Evolutionary conservation across 2,888 invertebrate genomes (phyloP), one percentile per base, ranked within the genome.

Genomic region (Lithophane semibrunnea): DNA sequence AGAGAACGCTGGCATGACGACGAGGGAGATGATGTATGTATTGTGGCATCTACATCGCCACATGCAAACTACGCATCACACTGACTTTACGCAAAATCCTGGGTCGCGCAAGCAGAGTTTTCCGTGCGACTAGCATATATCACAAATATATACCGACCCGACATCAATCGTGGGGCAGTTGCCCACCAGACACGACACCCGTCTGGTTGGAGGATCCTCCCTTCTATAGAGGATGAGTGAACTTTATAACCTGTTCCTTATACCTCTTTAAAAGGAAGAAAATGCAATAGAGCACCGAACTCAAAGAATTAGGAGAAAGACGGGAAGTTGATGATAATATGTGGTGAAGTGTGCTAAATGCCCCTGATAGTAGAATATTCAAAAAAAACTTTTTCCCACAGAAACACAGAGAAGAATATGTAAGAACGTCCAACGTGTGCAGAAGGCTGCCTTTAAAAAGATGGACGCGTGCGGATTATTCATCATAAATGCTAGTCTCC

Each of bases 401-500:
- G 76, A 24, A 21, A 76, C 47, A 12, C 76, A 76, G 3, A 76
- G 24, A 54, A 65, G 42, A 76, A 24, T 58, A 10, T 76, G 75
- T 21, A 76, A 76, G 42, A 76, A 76, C 42, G 63, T 76, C 0
- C 49, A 18, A 49, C 76, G 75, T 12, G 49, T 76, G 12, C 75
- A 76, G 56, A 49, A 42, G 5, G 76, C 75, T 42, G 16, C 16
- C 0, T 76, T 65, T 21, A 76, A 29, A 7, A 65, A 76, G 16
- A 24, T 76, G 64, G 37, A 76, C 13, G 76, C 76, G 0, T 76
- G 75, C 13, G 75, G 75, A 21, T 16, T 76, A 5, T 76, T 76
- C 49, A 58, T 12, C 8, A 49, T 76, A 37, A 76, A 76, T 44
- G 56, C 56, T 3, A 42, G 16, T 29, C 47, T 75, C 5, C 75